Evolutionary conservation across 1,140 invertebrate genomes (phyloP), one percentile per base, ranked within the genome.

Genomic region (Drosophila ananassae): DNA sequence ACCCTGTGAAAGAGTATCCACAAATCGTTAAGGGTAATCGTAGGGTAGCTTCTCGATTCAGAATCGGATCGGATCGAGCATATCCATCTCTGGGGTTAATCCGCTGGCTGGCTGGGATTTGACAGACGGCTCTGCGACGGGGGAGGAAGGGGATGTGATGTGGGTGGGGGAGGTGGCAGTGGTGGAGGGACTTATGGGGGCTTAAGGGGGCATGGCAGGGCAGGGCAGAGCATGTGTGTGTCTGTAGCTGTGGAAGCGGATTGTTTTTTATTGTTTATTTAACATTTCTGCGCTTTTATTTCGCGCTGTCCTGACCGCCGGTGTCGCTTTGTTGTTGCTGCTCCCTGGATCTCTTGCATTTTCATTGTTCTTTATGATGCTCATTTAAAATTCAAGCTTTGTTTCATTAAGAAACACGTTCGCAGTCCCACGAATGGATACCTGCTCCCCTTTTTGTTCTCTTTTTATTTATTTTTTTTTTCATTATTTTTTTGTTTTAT

Each of bases 391-490:
- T 89, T 82, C 82, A 87, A 87, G 82, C 82, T 87, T 87, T 87
- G 82, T 87, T 87, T 87, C 82, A 87, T 87, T 89, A 87, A 87
- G 83, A 87, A 87, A 87, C 82, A 87, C 83, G 82, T 89, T 89
- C 74, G 74, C 52, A 52, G 61, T 47, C 37, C 1, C n/a, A 28
- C 25, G 25, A 28, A 44, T 24, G 13, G 13, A 21, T 44, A 5
- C 7, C 30, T 17, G 8, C 30, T 8, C 30, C 34, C 32, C 21
- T 3, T 6, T 17, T 25, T 12, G n/a, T 21, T 12, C 9, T 13
- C 9, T 24, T 10, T 8, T 24, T 13, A 21, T 50, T 25, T 32
- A 13, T 10, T 8, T 24, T 13, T n/a, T 50, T 25, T 32, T 8
- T 32, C 0, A 17, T 17, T 17, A 17, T 28, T 37, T 9, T 9